Conservation (phyloP, 1,140 invertebrate species). For the Grapholita molesta region DNA sequence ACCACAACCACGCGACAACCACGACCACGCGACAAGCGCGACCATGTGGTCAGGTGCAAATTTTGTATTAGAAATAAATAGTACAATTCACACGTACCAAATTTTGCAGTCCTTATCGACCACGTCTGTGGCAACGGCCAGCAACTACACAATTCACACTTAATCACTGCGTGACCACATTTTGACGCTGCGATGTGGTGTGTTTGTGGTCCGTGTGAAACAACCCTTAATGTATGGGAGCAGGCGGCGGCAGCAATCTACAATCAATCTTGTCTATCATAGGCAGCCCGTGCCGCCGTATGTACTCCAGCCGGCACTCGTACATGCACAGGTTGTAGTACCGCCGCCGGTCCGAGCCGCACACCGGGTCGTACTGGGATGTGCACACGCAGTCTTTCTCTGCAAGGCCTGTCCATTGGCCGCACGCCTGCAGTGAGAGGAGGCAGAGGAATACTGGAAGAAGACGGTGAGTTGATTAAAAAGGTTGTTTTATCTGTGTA, state of each 20-base stretch:
- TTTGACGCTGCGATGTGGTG: no score
- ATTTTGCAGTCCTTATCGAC: no score
- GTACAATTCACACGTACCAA: no score
- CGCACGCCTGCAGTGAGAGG: neutral
- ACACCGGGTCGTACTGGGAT: constrained; percentile 36
- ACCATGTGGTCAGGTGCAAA: no score
- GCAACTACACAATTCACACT: no score
- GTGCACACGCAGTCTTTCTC: constrained; percentile 36
- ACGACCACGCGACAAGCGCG: no score
- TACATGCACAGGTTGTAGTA: constrained; percentile 38
- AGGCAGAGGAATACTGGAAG: neutral
- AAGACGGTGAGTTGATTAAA: neutral
- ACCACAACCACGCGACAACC: no score
- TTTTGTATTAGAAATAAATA: no score
- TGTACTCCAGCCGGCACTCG: constrained; percentile 26
- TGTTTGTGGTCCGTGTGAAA: no score
- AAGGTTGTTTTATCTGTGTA: neutral
- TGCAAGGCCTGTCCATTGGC: constrained; percentile 22
- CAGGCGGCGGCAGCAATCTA: constrained; percentile 19
- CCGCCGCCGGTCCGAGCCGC: constrained; percentile 31
- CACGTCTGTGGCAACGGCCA: no score
- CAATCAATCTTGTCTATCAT: constrained; percentile 28
- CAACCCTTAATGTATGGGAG: neutral
- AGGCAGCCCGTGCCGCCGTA: constrained; percentile 14
- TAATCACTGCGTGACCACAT: no score